Evolutionary conservation across 2,888 invertebrate genomes (phyloP), one percentile per base, ranked within the genome.

Genomic region (Eupithecia centaureata): DNA sequence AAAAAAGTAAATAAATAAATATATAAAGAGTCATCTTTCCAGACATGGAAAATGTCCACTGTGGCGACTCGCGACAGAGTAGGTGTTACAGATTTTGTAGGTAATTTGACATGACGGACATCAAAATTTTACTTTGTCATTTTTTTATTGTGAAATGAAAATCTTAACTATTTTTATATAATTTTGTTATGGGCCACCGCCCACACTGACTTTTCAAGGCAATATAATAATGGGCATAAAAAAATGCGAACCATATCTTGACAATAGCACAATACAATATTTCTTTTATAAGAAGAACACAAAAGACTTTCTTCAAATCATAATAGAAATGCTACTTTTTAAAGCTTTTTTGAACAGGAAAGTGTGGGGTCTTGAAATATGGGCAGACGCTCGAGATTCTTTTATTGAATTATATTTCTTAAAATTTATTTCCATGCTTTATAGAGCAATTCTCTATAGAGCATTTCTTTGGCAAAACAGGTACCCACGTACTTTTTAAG

Each of bases 241-340:
- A 42, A 52, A 52, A 7, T 15, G 52, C 27, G 52, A 52, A 52
- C 5, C 15, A 52, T 52, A 27, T 52, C 52, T 15, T 15, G 27
- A 52, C 52, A 52, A 52, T 52, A 27, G 25, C 30, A 30, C 54
- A 56, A 56, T 28, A 28, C 30, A 56, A n/a, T 30, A 32, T 32
- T 56, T 56, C 30, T 56, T 8, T 56, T 56, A 25, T 30, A 10
- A 54, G 33, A 10, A 54, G 33, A 54, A 62, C 38, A 63, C 56
- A 65, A 65, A 65, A 38, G 52, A 65, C 65, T 61, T 61, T 61
- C 65, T 42, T 27, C 42, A 42, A 42, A 61, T 22, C 22, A 63
- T 59, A 54, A 65, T 32, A 61, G 42, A 56, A 65, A 61, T 1
- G 33, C 42, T 57, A 51, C 33, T 47, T 57, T 35, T 32, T 51